A percentile compares a stretch with the other conserved stretches of the same genome.
These are phyloP conservation scores for Scaptomyza polygonia DNA, from an alignment of 2,888 invertebrate genomes.

Conservation along the genomic window DNA sequence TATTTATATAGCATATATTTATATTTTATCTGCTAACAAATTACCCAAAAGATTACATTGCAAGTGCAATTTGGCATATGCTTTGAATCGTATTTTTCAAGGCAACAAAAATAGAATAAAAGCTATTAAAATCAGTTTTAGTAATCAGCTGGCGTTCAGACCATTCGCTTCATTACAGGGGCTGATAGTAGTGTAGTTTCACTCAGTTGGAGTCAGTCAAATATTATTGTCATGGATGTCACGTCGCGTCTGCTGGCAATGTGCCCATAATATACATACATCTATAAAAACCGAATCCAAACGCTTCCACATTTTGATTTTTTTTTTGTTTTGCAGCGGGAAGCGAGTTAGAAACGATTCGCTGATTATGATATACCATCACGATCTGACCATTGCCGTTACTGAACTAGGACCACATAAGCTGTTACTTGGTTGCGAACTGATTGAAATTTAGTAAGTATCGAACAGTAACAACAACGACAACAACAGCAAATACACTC, in stretches of 20 bases:
- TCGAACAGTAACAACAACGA: neutral
- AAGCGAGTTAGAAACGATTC: conserved; percentile 88
- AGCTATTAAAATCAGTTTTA: conserved; percentile 5
- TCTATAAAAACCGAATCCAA: conserved; percentile 15
- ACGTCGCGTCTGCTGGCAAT: conserved; percentile 62
- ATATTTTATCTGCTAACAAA: no score
- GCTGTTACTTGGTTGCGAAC: conserved; percentile 90
- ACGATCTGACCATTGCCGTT: conserved; percentile 93
- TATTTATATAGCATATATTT: no score
- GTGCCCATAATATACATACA: conserved; percentile 63
- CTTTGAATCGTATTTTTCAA: no score
- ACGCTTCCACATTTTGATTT: neutral
- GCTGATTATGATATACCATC: conserved; percentile 90
- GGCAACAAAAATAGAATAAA: neutral
- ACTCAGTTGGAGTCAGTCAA: conserved; percentile 1
- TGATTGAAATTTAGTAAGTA: conserved; percentile 95
- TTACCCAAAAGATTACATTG: neutral
- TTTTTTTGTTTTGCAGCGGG: conserved; percentile 87
- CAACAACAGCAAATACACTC: neutral
- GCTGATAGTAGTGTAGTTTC: conserved; percentile 39
- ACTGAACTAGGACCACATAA: conserved; percentile 91
- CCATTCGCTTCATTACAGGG: neutral
- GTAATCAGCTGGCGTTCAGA: conserved; percentile 26
- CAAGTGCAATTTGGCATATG: conserved; percentile 1
- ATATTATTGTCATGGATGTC: conserved; percentile 62